Conservation (phyloP, 2,113 vertebrate genomes). For the Beaufortia kweichowensis region DNA sequence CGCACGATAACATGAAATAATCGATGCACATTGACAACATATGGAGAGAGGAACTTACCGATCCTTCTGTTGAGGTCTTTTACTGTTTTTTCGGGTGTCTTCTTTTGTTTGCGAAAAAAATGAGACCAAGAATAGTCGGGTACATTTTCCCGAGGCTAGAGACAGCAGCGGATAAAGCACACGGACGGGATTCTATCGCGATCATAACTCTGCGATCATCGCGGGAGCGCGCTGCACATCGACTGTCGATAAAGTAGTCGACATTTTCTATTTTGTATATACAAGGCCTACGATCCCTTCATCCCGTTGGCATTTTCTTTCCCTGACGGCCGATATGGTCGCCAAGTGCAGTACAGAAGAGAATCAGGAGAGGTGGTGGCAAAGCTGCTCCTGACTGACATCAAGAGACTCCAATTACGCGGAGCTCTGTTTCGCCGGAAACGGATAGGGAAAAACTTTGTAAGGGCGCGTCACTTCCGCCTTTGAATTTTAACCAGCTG, state of each 20-base stretch:
- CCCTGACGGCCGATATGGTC: slow-evolving; percentile 55
- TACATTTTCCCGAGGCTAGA: slow-evolving; percentile 46
- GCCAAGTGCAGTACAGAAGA: slow-evolving; percentile 45
- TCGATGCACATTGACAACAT: not conserved
- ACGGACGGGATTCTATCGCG: not conserved
- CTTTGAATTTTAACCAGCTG: not conserved
- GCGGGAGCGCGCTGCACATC: not conserved
- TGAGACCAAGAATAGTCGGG: slow-evolving; percentile 49
- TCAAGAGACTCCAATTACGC: slow-evolving; percentile 42
- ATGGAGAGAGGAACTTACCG: slow-evolving; percentile 42
- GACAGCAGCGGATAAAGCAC: slow-evolving; percentile 32
- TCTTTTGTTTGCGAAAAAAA: slow-evolving; percentile 58
- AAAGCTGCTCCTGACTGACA: slow-evolving; percentile 35
- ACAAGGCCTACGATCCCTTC: slow-evolving; percentile 40
- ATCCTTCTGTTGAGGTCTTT: slow-evolving; percentile 39
- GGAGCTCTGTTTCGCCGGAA: slow-evolving; percentile 11
- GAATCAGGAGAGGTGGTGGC: slow-evolving; percentile 34
- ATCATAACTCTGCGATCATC: slow-evolving; percentile 5
- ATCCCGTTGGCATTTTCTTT: slow-evolving; percentile 49
- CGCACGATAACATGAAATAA: not conserved
- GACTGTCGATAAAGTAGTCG: slow-evolving; percentile 7
- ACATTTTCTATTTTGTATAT: slow-evolving; percentile 40
- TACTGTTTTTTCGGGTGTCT: slow-evolving; percentile 49
- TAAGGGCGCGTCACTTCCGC: slow-evolving; percentile 14
- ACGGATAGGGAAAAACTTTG: slow-evolving; percentile 45